Evolutionary conservation across 2,797 vertebrate species (phyloP).

Genomic region (Sorex maritimensis): DNA sequence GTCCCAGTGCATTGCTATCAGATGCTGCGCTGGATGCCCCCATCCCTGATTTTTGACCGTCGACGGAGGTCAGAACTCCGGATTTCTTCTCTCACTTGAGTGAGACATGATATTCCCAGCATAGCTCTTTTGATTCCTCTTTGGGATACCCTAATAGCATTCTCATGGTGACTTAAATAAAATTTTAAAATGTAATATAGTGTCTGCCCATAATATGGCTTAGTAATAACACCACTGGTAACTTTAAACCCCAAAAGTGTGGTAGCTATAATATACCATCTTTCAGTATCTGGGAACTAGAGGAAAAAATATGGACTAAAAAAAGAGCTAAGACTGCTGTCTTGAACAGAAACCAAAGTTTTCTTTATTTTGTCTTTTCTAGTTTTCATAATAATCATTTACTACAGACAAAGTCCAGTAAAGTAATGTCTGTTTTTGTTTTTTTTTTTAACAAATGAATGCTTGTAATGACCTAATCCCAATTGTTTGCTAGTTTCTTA

Average conservation of each 20-base stretch:
- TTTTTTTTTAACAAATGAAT: not conserved
- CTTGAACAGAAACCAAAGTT: constrained; percentile 47
- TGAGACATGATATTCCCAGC: no score
- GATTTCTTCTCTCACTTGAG: no score
- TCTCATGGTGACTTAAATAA: no score
- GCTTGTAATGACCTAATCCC: constrained; percentile 21
- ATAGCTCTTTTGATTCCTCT: no score
- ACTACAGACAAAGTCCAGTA: not conserved
- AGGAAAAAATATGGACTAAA: not conserved
- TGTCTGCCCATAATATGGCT: not conserved
- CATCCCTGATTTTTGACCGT: no score
- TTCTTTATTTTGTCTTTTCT: constrained; percentile 2
- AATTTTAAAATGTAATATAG: constrained; percentile 42
- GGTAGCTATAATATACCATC: not conserved
- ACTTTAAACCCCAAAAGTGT: not conserved
- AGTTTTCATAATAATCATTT: not conserved
- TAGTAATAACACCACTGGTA: not conserved
- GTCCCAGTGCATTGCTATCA: no score
- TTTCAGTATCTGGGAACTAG: not conserved
- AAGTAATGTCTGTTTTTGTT: not conserved
- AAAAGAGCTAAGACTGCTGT: not conserved
- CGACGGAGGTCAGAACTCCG: no score
- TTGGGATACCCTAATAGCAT: no score
- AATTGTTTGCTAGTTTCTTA: constrained; percentile 15
- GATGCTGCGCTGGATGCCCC: no score